Base-by-base conservation (phyloP, 1,140 invertebrate species). In the Heliconius congener region DNA sequence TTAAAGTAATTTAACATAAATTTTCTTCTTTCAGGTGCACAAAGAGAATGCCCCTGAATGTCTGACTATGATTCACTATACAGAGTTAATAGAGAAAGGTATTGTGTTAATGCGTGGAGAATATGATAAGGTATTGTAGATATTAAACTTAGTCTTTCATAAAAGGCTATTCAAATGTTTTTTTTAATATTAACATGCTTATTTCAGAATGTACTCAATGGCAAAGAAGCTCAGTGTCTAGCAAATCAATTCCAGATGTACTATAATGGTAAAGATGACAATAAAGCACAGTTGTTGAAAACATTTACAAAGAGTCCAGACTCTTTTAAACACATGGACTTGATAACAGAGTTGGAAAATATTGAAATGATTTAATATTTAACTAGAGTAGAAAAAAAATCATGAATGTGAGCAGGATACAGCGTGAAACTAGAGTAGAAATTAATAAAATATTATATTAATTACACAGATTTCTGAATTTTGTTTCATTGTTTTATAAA, bases 31-130 rank as follows among this genome's bases (percentile, higher is more conserved):
- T 85, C 86, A 98, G 96, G 96, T 97, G 1, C 97, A 98, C 85
- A 97, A 98, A 91, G 98, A 99, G 95, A 98, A 98, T 95, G 97
- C 98, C 0, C 98, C 98, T 1, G 98, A 98, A 90, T 98, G 98
- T 93, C 93, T 99, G 27, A 97, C 96, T 3, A 95, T 99, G 82
- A 96, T 96, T 5, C 97, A 98, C 91, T 99, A 97, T 84, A 96
- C 96, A 18, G 98, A 99, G 88, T 95, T 98, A 9, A 95, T 96
- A 46, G 95, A 96, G 50, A 98, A 98, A 94, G 97, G 96, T 9
- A 95, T 99, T 74, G 96, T 99, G 34, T 91, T 99, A 27, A 98
- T 99, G 98, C 95, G 96, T 77, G 98, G 98, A 60, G 97, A 98
- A 92, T 99, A 96, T 95, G 97, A 99, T 90, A 96, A 96, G 91